Evolutionary conservation across 30 jellyfish, hydroid and myxozoan species (phyloP), one percentile per base, ranked within the genome.

Genomic region (Hydractinia symbiolongicarpus): DNA sequence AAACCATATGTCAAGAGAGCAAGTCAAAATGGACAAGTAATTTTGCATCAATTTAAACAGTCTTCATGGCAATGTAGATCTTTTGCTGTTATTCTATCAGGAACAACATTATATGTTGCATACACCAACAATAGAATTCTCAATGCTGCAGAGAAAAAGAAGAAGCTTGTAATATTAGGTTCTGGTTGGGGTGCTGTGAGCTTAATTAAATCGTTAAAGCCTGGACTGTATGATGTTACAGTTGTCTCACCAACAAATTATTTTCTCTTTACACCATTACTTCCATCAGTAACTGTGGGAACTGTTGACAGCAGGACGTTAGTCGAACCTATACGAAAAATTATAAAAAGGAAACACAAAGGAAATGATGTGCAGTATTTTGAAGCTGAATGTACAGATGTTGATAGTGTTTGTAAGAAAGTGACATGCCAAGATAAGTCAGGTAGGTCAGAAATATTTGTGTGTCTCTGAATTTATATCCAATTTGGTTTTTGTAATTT

Each of bases 161-260:
- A 88, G 69, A 83, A 79, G 58, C 53, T 88, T 50, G 94, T 88
- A 44, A 84, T 88, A 40, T 88, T 88, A 11, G 96, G 96, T 1
- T 83, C 90, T 44, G 96, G 96, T 20, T 88, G 96, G 96, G 96
- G 96, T 20, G 94, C 96, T 10, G 96, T 88, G 79, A 88, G 94
- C 61, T 80, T 88, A 55, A 21, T 88, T 72, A 88, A 83, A 80
- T 78, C 79, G 72, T 88, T 88, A 14, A 79, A 83, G 40, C 87
- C 94, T 20, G 94, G 68, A 30, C 16, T 77, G 55, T 88, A 82
- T 66, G 96, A 88, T 4, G 90, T 88, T 55, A 78, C 76, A 16
- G 96, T 88, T 20, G 94, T 88, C 57, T 88, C 96, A 10, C 96
- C 96, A 54, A 78, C 94, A 44, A 88, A 88, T 64, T 88, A 88